Conservation (phyloP, 2,797 vertebrate genomes). For the Ctenopoma multispine region DNA sequence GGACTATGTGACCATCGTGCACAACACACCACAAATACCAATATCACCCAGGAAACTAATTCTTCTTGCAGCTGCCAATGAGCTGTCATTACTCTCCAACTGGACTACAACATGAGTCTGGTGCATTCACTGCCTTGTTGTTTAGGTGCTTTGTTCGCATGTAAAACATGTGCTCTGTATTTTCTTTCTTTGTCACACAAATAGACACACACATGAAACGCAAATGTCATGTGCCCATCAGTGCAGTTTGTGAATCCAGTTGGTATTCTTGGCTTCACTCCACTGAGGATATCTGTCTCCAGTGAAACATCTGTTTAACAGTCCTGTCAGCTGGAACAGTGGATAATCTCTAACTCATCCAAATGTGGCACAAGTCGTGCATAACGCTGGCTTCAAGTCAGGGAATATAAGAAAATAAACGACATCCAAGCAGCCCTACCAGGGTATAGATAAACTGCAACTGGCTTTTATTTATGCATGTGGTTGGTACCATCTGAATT, state of each 20-base stretch:
- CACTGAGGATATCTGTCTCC: slow-evolving; percentile 67
- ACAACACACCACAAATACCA: slow-evolving; percentile 59
- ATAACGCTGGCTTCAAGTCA: slow-evolving; percentile 57
- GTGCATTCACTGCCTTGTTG: slow-evolving; percentile 55
- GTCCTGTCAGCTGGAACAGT: slow-evolving; percentile 72
- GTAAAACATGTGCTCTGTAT: slow-evolving; percentile 60
- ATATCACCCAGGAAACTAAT: slow-evolving; percentile 74
- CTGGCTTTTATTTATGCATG: slow-evolving; percentile 39
- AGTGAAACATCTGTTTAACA: slow-evolving; percentile 80
- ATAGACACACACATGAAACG: slow-evolving; percentile 11
- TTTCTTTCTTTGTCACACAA: slow-evolving; percentile 33
- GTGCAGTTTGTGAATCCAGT: slow-evolving; percentile 61
- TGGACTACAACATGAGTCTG: slow-evolving; percentile 40
- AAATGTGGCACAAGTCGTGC: slow-evolving; percentile 65
- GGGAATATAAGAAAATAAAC: slow-evolving; percentile 53
- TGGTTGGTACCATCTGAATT: slow-evolving; percentile 30
- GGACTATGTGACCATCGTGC: slow-evolving; percentile 62
- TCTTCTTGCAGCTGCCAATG: slow-evolving; percentile 61
- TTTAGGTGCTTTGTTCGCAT: slow-evolving; percentile 65
- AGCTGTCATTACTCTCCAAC: slow-evolving; percentile 57
- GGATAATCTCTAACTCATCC: slow-evolving; percentile 69
- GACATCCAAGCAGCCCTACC: slow-evolving; percentile 42
- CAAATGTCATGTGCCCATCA: slow-evolving; percentile 69
- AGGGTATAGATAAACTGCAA: slow-evolving; percentile 49
- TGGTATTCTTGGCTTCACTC: slow-evolving; percentile 68